phyloP scores from a whole-genome alignment of 2,797 vertebrate genomes.

The Lycodopsis pacificus region DNA sequence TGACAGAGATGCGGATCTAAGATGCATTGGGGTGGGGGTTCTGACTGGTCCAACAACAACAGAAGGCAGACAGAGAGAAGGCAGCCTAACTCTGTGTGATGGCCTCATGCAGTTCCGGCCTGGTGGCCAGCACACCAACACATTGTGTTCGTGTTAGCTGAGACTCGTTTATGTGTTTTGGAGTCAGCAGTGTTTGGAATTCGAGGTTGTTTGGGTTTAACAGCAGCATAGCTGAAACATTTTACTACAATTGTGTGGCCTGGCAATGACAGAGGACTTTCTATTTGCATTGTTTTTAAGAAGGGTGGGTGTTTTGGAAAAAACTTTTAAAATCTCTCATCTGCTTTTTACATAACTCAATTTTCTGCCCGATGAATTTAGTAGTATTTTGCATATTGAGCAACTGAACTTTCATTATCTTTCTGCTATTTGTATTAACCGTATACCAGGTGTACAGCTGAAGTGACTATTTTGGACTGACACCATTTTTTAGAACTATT shows the following conservation, averaged over 20 bases:
- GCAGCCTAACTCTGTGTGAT: conserved; percentile 83
- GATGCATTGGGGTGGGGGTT: conserved; percentile 71
- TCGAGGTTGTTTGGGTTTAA: conserved; percentile 35
- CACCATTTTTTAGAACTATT: not conserved
- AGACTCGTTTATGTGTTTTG: conserved; percentile 36
- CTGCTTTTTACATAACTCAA: not conserved
- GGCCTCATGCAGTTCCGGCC: conserved; percentile 81
- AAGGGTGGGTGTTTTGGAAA: not conserved
- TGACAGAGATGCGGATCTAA: conserved; percentile 75
- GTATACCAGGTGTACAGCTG: not conserved
- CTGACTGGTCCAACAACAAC: conserved; percentile 73
- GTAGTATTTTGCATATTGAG: not conserved
- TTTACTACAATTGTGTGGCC: not conserved
- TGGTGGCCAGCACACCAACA: conserved; percentile 66
- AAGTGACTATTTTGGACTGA: not conserved
- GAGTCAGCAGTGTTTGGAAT: conserved; percentile 42
- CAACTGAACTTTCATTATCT: not conserved
- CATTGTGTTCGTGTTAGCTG: conserved; percentile 59
- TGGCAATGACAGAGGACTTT: not conserved
- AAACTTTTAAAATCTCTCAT: not conserved
- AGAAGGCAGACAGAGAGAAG: conserved; percentile 51
- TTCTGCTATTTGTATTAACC: not conserved
- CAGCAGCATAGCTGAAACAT: not conserved
- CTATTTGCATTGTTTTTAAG: not conserved
- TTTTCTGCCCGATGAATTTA: not conserved